Evolutionary conservation across 2,113 vertebrate genomes (phyloP).

Genomic region (Petromus typicus): DNA sequence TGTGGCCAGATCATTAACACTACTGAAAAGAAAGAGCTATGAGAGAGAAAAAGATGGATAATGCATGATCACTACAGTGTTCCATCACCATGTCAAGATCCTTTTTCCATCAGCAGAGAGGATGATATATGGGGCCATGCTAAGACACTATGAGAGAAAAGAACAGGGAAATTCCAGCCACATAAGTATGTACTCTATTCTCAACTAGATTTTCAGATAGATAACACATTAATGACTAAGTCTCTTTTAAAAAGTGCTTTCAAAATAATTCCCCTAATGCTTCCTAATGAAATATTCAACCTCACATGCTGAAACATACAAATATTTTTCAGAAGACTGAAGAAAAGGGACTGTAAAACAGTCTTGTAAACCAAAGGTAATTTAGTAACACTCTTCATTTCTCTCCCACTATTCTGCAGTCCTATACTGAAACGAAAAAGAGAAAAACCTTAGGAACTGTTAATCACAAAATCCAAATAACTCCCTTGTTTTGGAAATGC

Average conservation of each 20-base stretch:
- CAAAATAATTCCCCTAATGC: neutral
- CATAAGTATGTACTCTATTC: neutral
- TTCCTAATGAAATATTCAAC: conserved; percentile 37
- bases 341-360: neutral
- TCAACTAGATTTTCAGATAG: neutral
- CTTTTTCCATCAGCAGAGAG: neutral
- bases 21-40: neutral
- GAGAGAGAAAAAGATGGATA: neutral
- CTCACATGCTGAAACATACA: neutral
- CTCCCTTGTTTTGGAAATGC: conserved; percentile 65
- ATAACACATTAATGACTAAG: neutral
- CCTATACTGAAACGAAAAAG: neutral
- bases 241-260: neutral
- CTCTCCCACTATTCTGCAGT: neutral
- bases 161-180: neutral
- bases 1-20: neutral
- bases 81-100: neutral
- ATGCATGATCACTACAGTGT: neutral
- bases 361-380: conserved; percentile 2
- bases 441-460: neutral
- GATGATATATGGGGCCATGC: conserved; percentile 52
- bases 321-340: conserved; percentile 26
- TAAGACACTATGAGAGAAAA: neutral
- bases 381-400: neutral
- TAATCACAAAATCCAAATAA: conserved; percentile 62